Percentiles rank a stretch among this genome's conserved stretches.
These are phyloP conservation scores for Scaptomyza cyrtandrae DNA, from an alignment of 2,888 invertebrate species.

Conservation along the genomic window DNA sequence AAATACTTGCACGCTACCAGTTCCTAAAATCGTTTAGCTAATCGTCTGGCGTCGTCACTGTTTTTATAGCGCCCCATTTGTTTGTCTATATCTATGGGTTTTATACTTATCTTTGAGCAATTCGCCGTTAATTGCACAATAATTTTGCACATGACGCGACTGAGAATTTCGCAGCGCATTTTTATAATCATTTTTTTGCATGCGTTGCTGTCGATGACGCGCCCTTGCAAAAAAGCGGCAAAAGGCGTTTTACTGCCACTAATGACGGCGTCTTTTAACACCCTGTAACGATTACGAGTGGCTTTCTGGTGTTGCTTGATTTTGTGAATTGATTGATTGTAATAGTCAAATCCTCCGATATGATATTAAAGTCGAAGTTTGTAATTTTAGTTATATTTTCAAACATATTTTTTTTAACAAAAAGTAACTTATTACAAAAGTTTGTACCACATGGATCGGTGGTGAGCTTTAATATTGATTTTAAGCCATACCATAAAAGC, in stretches of 20 bases:
- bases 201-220: conserved; percentile 54
- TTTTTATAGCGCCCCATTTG: conserved; percentile 35
- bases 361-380: too few species aligned
- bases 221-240: conserved; percentile 49
- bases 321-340: not conserved
- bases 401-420: too few species aligned
- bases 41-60: conserved; percentile 34
- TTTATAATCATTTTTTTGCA: conserved; percentile 62
- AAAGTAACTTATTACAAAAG: too few species aligned
- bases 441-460: too few species aligned
- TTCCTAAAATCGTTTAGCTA: conserved; percentile 57
- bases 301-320: not conserved
- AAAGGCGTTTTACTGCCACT: conserved; percentile 54
- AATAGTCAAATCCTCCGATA: too few species aligned
- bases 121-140: conserved; percentile 71
- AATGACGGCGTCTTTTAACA: conserved; percentile 52
- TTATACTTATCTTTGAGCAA: conserved; percentile 13
- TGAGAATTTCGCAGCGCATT: conserved; percentile 42
- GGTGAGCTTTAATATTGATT: not conserved
- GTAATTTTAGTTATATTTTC: too few species aligned
- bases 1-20: conserved; percentile 39
- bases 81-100: conserved; percentile 27
- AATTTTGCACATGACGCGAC: conserved; percentile 77
- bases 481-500: not conserved
- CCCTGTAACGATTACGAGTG: conserved; percentile 2